These are phyloP conservation scores for Carabus problematicus DNA, from an alignment of 2,888 invertebrate species.

Conservation along the genomic window DNA sequence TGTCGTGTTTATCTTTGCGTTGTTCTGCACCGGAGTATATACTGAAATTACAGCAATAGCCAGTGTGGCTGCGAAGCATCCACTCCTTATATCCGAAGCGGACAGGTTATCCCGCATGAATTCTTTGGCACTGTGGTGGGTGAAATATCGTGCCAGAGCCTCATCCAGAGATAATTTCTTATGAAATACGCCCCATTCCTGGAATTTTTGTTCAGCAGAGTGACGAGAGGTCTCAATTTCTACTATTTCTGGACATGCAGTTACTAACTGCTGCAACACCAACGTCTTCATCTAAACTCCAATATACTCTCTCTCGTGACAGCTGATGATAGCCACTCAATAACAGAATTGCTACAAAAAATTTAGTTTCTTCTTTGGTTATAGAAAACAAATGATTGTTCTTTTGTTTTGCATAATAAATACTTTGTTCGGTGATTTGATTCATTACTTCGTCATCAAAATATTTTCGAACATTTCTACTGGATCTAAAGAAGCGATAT, in stretches of 20 bases:
- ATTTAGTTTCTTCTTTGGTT: slow-evolving; percentile 17
- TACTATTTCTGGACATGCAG: slow-evolving; percentile 45
- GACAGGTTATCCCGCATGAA: no score
- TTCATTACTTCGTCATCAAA: slow-evolving; percentile 16
- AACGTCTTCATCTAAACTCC: slow-evolving; percentile 49
- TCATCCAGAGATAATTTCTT: no score
- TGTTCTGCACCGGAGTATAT: no score
- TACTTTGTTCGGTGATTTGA: slow-evolving; percentile 13
- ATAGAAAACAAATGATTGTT: slow-evolving; percentile 18
- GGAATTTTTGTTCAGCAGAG: no score
- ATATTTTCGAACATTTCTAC: slow-evolving; percentile 24
- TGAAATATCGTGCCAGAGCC: no score
- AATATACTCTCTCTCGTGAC: slow-evolving; percentile 48
- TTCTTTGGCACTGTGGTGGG: no score
- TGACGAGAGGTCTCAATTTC: no score
- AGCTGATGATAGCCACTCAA: slow-evolving; percentile 48
- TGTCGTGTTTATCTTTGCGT: no score
- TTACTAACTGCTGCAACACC: slow-evolving; percentile 46
- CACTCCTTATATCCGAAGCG: no score
- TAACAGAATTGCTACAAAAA: slow-evolving; percentile 29
- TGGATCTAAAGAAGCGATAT: slow-evolving; percentile 4
- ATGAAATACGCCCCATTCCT: no score
- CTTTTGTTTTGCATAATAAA: slow-evolving; percentile 16
- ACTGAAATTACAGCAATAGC: no score
- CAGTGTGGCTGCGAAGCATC: no score